phyloP scores from a whole-genome alignment of 2,797 vertebrate genomes.

The Falco columbarius region DNA sequence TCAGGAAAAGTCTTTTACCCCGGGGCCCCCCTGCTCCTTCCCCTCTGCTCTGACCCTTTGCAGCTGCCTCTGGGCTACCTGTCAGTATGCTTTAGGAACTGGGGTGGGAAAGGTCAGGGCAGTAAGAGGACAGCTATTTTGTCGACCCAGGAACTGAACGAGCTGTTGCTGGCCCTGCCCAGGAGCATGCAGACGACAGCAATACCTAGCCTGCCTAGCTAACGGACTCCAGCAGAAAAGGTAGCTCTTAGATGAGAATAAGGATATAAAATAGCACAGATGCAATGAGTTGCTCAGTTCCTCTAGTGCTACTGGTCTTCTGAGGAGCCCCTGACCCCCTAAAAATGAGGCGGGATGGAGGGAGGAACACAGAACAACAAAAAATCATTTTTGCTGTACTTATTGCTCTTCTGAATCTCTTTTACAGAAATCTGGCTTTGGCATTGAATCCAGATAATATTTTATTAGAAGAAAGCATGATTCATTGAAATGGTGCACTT shows the following conservation, averaged over 20 bases:
- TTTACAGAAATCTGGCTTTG: slow-evolving; percentile 42
- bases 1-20: not conserved
- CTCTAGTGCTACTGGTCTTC: not conserved
- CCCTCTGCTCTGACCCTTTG: not conserved
- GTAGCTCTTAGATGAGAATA: not conserved
- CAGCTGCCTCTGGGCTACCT: not conserved
- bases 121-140: not conserved
- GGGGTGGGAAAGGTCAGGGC: not conserved
- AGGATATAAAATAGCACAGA: not conserved
- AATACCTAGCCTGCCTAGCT: not conserved
- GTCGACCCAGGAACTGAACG: not conserved
- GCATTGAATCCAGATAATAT: not conserved
- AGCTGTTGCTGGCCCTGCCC: not conserved
- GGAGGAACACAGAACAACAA: not conserved
- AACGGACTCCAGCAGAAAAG: not conserved
- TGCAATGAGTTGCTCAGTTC: not conserved
- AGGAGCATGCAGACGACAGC: not conserved
- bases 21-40: not conserved
- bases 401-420: slow-evolving; percentile 25
- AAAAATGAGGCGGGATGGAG: not conserved
- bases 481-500: not conserved
- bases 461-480: slow-evolving; percentile 60
- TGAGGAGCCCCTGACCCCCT: not conserved
- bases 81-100: not conserved
- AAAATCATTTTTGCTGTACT: not conserved